These are phyloP conservation scores for Rhopalosiphum nymphaeae DNA, from an alignment of 2,888 invertebrate species.

Conservation along the genomic window DNA sequence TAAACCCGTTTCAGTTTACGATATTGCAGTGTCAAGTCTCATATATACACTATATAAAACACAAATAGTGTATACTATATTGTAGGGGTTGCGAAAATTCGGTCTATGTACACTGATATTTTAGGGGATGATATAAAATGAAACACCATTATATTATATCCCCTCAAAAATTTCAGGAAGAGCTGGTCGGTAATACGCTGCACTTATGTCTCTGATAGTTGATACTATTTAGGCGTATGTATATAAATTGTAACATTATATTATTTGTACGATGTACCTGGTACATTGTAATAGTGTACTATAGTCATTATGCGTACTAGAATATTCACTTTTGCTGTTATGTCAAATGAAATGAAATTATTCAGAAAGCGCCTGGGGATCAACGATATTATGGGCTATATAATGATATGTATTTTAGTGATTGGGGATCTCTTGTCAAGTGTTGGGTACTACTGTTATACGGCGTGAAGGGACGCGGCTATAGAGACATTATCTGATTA, in stretches of 20 bases:
- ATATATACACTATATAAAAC: not conserved
- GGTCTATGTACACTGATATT: not conserved
- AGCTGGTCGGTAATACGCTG: not conserved
- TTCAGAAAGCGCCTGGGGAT: not conserved
- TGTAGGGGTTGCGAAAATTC: not conserved
- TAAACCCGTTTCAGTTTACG: not conserved
- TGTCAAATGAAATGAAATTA: not conserved
- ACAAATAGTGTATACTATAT: not conserved
- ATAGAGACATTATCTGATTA: not conserved
- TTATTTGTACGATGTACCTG: not conserved
- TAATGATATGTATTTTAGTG: not conserved
- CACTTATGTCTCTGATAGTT: not conserved
- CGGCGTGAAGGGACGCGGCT: not conserved
- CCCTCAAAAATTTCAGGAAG: not conserved
- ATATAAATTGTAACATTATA: not conserved
- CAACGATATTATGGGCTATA: not conserved
- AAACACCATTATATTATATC: not conserved
- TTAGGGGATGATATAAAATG: not conserved
- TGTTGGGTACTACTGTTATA: not conserved
- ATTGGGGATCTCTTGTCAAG: not conserved
- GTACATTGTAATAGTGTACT: not conserved
- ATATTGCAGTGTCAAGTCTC: not conserved
- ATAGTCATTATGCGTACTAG: not conserved
- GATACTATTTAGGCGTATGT: not conserved
- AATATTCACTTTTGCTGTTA: not conserved